phyloP scores from a whole-genome alignment of 1,140 invertebrate genomes.

The Magallana angulata region DNA sequence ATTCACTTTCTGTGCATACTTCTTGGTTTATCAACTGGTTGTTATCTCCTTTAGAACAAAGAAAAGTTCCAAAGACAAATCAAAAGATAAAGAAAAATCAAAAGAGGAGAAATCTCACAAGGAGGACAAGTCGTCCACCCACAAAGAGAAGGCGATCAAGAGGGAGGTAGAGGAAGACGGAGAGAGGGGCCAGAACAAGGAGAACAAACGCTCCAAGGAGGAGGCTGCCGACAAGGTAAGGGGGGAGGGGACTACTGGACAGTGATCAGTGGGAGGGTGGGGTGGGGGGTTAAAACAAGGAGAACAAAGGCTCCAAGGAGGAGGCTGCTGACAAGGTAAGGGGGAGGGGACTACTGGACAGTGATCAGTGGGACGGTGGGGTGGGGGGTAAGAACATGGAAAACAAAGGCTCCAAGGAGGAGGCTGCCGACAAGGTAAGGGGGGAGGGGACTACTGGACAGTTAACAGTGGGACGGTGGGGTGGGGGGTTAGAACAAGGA shows the following conservation, averaged over 20 bases:
- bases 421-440: background rate
- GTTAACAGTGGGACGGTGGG: slow-evolving; percentile 14
- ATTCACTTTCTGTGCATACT: no score
- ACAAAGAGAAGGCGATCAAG: slow-evolving; percentile 47
- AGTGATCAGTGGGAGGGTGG: background rate
- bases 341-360: slow-evolving; percentile 4
- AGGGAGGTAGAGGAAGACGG: slow-evolving; percentile 59
- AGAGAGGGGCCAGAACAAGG: slow-evolving; percentile 58
- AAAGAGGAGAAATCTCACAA: slow-evolving; percentile 26
- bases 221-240: slow-evolving; percentile 47
- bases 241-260: background rate
- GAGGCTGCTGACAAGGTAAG: slow-evolving; percentile 47
- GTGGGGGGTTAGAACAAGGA: slow-evolving; percentile 59
- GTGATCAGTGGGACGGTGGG: background rate
- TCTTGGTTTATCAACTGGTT: no score
- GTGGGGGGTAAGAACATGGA: slow-evolving; percentile 59
- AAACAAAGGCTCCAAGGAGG: slow-evolving; percentile 46
- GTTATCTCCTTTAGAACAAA: background rate
- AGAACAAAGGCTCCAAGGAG: slow-evolving; percentile 58
- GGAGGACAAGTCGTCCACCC: slow-evolving; percentile 44
- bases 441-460: no score
- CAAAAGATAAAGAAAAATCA: slow-evolving; percentile 40
- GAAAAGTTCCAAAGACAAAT: slow-evolving; percentile 42
- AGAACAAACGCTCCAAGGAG: slow-evolving; percentile 59
- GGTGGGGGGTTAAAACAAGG: slow-evolving; percentile 57